These are phyloP conservation scores for Drymonia ruficornis DNA, from an alignment of 2,888 invertebrate species.

Conservation along the genomic window DNA sequence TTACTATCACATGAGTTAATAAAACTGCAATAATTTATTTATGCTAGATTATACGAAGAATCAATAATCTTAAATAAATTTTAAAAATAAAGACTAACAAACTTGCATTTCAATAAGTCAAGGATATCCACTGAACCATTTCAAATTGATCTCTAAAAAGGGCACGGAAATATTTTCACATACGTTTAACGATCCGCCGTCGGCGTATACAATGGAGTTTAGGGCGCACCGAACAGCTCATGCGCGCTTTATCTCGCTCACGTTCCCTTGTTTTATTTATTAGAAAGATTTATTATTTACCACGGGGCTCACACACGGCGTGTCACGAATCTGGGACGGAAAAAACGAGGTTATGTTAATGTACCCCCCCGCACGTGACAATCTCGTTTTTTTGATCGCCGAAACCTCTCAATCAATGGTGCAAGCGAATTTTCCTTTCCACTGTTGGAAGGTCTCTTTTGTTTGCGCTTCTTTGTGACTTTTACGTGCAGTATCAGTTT, in stretches of 20 bases:
- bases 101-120: neutral
- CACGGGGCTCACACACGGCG: conserved; percentile 80
- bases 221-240: conserved; percentile 80
- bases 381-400: conserved; percentile 62
- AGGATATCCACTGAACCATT: neutral
- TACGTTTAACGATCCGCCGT: conserved; percentile 77
- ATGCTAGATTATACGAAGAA: too few relatives aligned
- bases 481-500: conserved; percentile 5
- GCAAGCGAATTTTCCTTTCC: conserved; percentile 44
- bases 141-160: conserved; percentile 56
- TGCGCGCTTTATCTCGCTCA: conserved; percentile 80
- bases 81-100: neutral
- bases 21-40: too few relatives aligned
- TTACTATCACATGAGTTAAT: too few relatives aligned
- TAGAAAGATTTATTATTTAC: conserved; percentile 85
- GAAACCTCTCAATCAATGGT: conserved; percentile 34
- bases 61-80: neutral
- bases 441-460: conserved; percentile 40
- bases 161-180: conserved; percentile 77
- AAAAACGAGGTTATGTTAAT: conserved; percentile 81
- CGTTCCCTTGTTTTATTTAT: conserved; percentile 84
- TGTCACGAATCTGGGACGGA: conserved; percentile 77
- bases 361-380: conserved; percentile 74
- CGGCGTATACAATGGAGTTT: conserved; percentile 76
- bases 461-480: conserved; percentile 14